phyloP scores from a whole-genome alignment of 2,888 invertebrate genomes.

The Caenorhabditis macrosperma region DNA sequence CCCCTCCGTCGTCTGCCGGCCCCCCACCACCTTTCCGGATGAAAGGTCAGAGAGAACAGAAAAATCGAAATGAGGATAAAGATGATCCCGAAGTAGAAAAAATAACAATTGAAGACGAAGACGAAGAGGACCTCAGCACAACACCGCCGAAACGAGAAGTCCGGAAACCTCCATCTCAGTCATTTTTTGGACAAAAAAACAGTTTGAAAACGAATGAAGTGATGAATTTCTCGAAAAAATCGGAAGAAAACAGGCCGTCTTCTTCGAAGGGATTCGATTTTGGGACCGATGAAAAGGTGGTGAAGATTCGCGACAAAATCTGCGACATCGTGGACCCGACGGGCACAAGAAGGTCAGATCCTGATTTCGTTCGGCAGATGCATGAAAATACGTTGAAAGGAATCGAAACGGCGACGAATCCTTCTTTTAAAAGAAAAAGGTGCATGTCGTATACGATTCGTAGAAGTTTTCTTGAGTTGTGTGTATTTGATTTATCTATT shows the following conservation, averaged over 20 bases:
- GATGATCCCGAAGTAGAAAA: conserved; percentile 18
- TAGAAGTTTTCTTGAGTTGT: neutral
- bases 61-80: neutral
- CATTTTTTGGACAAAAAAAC: conserved; percentile 25
- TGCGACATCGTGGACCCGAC: conserved; percentile 51
- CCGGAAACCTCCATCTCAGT: neutral
- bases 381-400: conserved; percentile 51
- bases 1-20: neutral
- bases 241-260: conserved; percentile 6
- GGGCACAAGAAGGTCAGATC: conserved; percentile 34
- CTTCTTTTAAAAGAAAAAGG: conserved; percentile 32
- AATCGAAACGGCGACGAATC: conserved; percentile 43
- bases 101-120: conserved; percentile 51
- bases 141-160: neutral
- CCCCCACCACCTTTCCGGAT: neutral
- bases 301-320: conserved; percentile 37
- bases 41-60: neutral
- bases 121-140: neutral
- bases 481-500: neutral
- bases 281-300: conserved; percentile 43
- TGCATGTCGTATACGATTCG: neutral
- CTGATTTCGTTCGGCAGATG: conserved; percentile 47
- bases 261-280: conserved; percentile 32
- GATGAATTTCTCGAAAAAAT: neutral
- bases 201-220: conserved; percentile 1